These are phyloP conservation scores for Falco berigora DNA, from an alignment of 2,797 vertebrate species.

Conservation along the genomic window DNA sequence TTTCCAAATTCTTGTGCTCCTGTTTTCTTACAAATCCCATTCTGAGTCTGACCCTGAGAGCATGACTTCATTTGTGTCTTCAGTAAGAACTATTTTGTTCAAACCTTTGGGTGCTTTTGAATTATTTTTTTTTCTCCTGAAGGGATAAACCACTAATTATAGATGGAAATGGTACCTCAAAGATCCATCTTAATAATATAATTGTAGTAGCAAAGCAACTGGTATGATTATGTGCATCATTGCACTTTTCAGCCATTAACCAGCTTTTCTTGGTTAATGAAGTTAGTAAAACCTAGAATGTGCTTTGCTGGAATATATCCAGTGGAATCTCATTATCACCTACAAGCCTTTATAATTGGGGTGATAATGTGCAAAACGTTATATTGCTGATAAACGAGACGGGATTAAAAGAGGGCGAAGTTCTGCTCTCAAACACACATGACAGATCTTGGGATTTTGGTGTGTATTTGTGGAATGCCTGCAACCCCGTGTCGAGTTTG, in stretches of 20 bases:
- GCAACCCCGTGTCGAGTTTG: neutral
- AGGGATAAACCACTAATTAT: conserved; percentile 36
- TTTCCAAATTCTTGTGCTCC: neutral
- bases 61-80: neutral
- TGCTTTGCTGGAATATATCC: conserved; percentile 44
- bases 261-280: conserved; percentile 62
- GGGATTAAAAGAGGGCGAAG: neutral
- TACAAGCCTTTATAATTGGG: conserved; percentile 44
- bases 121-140: neutral
- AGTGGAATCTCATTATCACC: conserved; percentile 63
- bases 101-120: neutral
- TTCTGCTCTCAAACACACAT: neutral
- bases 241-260: conserved; percentile 56
- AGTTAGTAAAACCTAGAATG: conserved; percentile 58
- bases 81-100: neutral
- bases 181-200: conserved; percentile 54
- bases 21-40: neutral
- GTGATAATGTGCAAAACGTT: conserved; percentile 34
- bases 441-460: neutral
- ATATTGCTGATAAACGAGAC: neutral
- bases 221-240: conserved; percentile 58
- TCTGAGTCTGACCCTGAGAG: neutral
- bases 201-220: conserved; percentile 49
- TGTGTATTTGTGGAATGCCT: neutral
- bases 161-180: conserved; percentile 25